A percentile compares a stretch with the other conserved stretches of the same genome.
Conservation (phyloP, 2,797 vertebrate genomes). For the Calcarius lapponicus region DNA sequence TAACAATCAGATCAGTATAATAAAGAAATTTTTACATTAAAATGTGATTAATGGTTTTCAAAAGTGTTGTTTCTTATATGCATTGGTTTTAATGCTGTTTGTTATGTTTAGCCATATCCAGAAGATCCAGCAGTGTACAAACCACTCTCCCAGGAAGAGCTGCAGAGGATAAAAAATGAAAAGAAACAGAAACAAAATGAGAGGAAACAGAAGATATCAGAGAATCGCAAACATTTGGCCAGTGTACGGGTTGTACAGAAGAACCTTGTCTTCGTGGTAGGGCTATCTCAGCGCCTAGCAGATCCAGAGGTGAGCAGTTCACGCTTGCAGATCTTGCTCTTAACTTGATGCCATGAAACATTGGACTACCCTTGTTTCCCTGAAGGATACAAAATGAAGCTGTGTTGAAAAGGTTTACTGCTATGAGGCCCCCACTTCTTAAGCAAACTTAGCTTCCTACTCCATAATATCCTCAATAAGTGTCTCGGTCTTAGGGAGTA, state of each 20-base stretch:
- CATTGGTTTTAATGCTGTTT: slow-evolving; percentile 33
- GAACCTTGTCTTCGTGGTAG: slow-evolving; percentile 98
- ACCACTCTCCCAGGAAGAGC: slow-evolving; percentile 98
- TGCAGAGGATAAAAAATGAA: slow-evolving; percentile 99
- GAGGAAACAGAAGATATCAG: slow-evolving; percentile 99
- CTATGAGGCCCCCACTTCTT: not conserved
- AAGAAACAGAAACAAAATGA: slow-evolving; percentile 99
- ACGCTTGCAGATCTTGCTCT: not conserved
- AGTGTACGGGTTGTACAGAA: slow-evolving; percentile 98
- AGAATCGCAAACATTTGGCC: slow-evolving; percentile 98
- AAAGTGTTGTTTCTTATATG: not conserved
- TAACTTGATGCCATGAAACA: not conserved
- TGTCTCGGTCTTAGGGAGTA: not conserved
- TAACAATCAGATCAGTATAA: not conserved
- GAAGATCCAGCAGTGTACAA: slow-evolving; percentile 99
- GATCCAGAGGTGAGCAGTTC: slow-evolving; percentile 90
- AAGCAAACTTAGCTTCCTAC: not conserved
- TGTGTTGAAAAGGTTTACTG: not conserved
- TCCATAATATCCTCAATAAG: not conserved
- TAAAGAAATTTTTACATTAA: not conserved
- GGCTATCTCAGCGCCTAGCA: slow-evolving; percentile 94
- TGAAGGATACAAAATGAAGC: not conserved
- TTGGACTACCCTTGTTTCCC: not conserved
- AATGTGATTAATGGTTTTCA: not conserved
- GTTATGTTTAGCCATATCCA: slow-evolving; percentile 90